Evolutionary conservation across 30 jellyfish, hydroid and myxozoan species (phyloP), one percentile per base, ranked within the genome.

Genomic region (Pelagia noctiluca): DNA sequence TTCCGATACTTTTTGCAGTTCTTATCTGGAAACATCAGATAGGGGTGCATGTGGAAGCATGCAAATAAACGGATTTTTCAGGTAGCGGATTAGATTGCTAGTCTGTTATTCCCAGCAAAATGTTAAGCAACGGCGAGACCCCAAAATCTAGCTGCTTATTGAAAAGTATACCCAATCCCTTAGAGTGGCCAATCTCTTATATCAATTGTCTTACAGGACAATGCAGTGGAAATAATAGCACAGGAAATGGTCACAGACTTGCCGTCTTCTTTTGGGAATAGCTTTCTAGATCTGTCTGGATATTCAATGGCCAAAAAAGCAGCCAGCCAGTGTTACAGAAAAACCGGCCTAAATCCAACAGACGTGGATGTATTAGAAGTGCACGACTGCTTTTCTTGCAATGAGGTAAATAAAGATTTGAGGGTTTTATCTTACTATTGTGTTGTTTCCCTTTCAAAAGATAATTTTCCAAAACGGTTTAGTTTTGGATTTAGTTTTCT

Each of bases 241-340:
- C 99, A 95, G 61, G 95, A 95, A 61, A 88, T 95, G 97, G 93
- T 75, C 34, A 95, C 99, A 18, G 99, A 95, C 75, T 46, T 95
- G 62, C 97, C 97, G 1, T 95, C 99, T 19, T 83, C 97, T 10
- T 95, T 88, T 67, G 88, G 90, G 53, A 61, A 38, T 8, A 84
- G 87, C 66, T 85, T 88, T 24, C 78, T 79, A 19, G 94, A 83
- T 74, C 68, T 95, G 21, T 87, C 97, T 0, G 99, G 99, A 2
- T 84, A 29, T 49, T 88, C 96, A 3, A 88, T 95, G 97, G 92
- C 97, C 0, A 89, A 89, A 54, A 46, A 37, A 69, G 99, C 99
- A 36, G 97, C 99, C 4, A 64, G 54, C 16, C 35, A 84, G 26
- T 95, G 99, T 47, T 95, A 80, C 53, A 61, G 65, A 8, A 75